These are phyloP conservation scores for Telmatherina bonti DNA, from an alignment of 2,797 vertebrate species.

Conservation along the genomic window DNA sequence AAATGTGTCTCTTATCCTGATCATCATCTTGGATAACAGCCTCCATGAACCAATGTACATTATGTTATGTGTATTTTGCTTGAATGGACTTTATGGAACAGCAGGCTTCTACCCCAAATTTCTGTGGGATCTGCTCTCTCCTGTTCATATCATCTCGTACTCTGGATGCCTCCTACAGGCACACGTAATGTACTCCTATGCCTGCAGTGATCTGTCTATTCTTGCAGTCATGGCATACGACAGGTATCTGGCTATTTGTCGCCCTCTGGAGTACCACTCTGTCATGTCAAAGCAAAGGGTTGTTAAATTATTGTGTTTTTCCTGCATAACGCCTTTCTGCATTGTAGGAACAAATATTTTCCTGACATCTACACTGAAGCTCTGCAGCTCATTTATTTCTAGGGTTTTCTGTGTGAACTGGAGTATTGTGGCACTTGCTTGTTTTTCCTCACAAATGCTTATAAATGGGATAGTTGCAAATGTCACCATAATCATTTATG, in stretches of 20 bases:
- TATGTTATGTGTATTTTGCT: slow-evolving; percentile 52
- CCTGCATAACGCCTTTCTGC: slow-evolving; percentile 33
- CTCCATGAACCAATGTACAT: slow-evolving; percentile 68
- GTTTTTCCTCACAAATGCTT: slow-evolving; percentile 21
- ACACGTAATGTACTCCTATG: slow-evolving; percentile 44
- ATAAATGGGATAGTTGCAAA: slow-evolving; percentile 19
- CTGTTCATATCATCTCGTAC: slow-evolving; percentile 54
- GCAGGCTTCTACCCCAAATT: slow-evolving; percentile 60
- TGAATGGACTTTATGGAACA: slow-evolving; percentile 53
- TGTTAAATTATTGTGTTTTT: slow-evolving; percentile 8
- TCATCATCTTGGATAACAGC: slow-evolving; percentile 21
- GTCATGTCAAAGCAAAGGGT: slow-evolving; percentile 51
- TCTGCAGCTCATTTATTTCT: slow-evolving; percentile 38
- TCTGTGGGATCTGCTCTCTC: slow-evolving; percentile 57
- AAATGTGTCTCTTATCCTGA: slow-evolving; percentile 3
- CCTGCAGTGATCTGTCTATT: slow-evolving; percentile 40
- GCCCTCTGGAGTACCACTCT: too few relatives aligned
- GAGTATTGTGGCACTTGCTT: slow-evolving; percentile 54
- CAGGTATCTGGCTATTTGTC: slow-evolving; percentile 65
- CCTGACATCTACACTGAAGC: slow-evolving; percentile 35
- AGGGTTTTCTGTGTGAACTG: slow-evolving; percentile 46
- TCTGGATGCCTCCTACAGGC: slow-evolving; percentile 54
- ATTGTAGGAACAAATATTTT: not conserved
- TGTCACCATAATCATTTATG: slow-evolving; percentile 33
- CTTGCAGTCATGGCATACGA: slow-evolving; percentile 60